A percentile compares a stretch with the other conserved stretches of the same genome.
Conservation (phyloP, 2,797 vertebrate genomes). For the Notoglanidium macrostoma region DNA sequence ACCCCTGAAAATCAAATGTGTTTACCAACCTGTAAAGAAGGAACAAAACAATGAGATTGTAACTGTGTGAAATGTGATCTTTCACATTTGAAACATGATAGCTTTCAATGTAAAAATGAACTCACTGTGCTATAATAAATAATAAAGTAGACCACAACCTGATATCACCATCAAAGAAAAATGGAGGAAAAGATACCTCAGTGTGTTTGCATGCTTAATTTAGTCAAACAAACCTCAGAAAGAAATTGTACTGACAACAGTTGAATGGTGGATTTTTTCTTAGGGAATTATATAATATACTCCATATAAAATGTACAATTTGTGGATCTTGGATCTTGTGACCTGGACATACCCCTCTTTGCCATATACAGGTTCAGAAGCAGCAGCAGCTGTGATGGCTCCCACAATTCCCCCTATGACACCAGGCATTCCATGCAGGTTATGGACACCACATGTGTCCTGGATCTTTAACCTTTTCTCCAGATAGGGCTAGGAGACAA, state of each 20-base stretch:
- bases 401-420: constrained; percentile 93
- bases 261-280: neutral
- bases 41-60: neutral
- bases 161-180: neutral
- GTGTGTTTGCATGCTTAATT: neutral
- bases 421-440: constrained; percentile 92
- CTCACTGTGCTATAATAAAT: neutral
- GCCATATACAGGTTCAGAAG: constrained; percentile 77
- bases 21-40: constrained; percentile 73
- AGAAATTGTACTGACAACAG: neutral
- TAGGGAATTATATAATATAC: neutral
- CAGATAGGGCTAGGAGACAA: constrained; percentile 82
- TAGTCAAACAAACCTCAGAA: neutral
- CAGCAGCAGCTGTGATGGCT: constrained; percentile 86
- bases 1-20: constrained; percentile 75
- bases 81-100: neutral
- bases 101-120: neutral
- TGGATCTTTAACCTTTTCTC: constrained; percentile 87
- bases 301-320: neutral
- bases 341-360: constrained; percentile 76
- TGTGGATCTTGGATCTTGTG: neutral
- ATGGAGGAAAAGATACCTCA: neutral
- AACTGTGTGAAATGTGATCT: neutral
- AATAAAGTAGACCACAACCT: neutral
- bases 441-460: constrained; percentile 95